Percentiles rank a stretch among this genome's conserved stretches.
Conservation (phyloP, 1,140 invertebrate species). For the Argopecten irradians region DNA sequence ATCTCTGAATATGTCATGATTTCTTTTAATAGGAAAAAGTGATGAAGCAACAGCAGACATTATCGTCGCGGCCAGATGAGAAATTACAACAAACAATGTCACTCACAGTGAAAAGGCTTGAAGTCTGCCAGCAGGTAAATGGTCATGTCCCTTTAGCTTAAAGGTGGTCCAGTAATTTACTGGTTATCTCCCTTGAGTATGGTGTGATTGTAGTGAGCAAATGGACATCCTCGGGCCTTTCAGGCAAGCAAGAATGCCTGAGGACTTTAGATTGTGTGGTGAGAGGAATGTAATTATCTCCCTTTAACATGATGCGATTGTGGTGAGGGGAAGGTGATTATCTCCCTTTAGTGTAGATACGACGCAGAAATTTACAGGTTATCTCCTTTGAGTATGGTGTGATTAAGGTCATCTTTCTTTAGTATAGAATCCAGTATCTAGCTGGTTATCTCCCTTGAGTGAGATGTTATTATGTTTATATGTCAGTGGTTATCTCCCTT, state of each 20-base stretch:
- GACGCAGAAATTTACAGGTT: no score
- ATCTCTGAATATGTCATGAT: neutral
- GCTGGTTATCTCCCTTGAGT: no score
- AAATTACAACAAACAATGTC: constrained; percentile 95
- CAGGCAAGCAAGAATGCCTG: neutral
- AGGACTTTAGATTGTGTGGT: no score
- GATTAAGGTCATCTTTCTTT: no score
- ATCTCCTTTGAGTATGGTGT: no score
- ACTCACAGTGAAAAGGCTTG: constrained; percentile 92
- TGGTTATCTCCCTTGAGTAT: neutral
- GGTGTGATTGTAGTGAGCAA: neutral
- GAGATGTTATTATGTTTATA: neutral
- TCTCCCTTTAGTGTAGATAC: no score
- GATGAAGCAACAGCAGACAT: constrained; percentile 62
- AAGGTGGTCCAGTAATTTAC: no score
- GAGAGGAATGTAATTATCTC: no score
- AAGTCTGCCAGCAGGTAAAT: constrained; percentile 84
- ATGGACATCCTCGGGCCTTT: no score
- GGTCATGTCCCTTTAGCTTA: neutral
- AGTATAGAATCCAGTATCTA: no score
- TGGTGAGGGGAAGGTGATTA: no score
- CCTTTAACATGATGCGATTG: no score
- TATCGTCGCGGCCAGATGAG: constrained; percentile 80
- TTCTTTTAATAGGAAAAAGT: constrained; percentile 1
- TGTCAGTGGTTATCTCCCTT: neutral